Base-by-base conservation (phyloP, 2,113 vertebrate species). In the Atractosteus spatula region DNA sequence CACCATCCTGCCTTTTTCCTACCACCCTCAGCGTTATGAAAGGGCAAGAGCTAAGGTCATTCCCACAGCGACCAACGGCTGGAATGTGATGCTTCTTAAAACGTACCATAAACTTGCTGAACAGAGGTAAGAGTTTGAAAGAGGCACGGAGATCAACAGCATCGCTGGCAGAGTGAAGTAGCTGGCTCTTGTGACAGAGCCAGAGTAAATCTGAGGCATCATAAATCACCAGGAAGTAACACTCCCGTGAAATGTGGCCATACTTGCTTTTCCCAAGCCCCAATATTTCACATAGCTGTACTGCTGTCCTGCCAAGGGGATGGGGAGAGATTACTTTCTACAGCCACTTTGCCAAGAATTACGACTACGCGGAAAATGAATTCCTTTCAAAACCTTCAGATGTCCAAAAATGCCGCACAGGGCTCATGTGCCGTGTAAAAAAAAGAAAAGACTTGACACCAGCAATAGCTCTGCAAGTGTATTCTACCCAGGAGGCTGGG, bases 221-320 rank as follows among this genome's bases (percentile, higher is more conserved):
- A 66, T 75, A 75, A 71, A 71, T 66, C 68, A 74, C 14, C 29
- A 57, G 42, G 42, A 70, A 42, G 55, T 5, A 41, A 59, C 62
- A 29, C 62, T 42, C n/a, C 68, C 55, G 55, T 11, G 66, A 68
- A 74, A 41, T 51, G 72, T 42, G 10, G n/a, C 61, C 42, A 62
- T 63, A 56, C 44, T 64, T 41, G 55, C 10, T 44, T 69, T 65
- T 57, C 62, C 43, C 43, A 64, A 70, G 73, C 47, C 14, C n/a
- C 41, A 65, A 69, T 55, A 62, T 41, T 62, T 76, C 64, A 71
- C 64, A 41, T 41, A 69, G 65, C 66, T 44, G 63, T 13, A 42
- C 42, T 55, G 62, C 12, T 45, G 57, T 45, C 67, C 74, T 41
- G 57, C n/a, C 45, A 7, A 43, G 42, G 55, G 55, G 59, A 55